Evolutionary conservation across 2,797 vertebrate genomes (phyloP).

Genomic region (Mycteria americana): DNA sequence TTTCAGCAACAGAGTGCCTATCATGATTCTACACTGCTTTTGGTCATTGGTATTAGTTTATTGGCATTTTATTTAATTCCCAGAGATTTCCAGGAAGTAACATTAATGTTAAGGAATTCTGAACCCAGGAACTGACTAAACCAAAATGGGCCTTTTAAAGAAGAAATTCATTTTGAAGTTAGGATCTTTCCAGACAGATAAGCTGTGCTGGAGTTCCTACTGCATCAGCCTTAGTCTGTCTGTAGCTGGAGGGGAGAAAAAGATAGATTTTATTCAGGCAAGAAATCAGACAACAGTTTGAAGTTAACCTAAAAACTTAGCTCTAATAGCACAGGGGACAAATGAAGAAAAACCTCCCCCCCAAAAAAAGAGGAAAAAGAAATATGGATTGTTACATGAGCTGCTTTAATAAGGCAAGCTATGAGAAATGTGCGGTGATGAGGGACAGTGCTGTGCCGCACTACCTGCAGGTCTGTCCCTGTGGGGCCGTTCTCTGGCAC

Average conservation of each 20-base stretch:
- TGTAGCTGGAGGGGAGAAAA: neutral
- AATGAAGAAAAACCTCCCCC: neutral
- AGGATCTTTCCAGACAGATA: neutral
- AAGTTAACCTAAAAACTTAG: neutral
- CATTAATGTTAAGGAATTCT: neutral
- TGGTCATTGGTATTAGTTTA: neutral
- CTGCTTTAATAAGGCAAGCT: neutral
- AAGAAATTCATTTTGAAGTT: neutral
- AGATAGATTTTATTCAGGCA: neutral
- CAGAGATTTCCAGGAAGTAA: neutral
- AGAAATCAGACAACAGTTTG: neutral
- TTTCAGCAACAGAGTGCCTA: neutral
- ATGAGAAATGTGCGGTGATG: rapidly evolving
- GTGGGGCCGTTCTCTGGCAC: neutral
- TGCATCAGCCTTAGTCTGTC: neutral
- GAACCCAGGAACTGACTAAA: neutral
- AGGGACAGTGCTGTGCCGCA: neutral
- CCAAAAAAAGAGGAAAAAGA: neutral
- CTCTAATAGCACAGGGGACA: rapidly evolving
- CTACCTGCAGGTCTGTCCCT: neutral
- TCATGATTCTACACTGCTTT: neutral
- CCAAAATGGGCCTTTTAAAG: neutral
- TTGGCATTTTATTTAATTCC: neutral
- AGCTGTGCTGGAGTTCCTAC: neutral
- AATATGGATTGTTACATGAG: neutral